Percentiles rank a stretch among this genome's conserved stretches.
These are phyloP conservation scores for Melanostigma gelatinosum DNA, from an alignment of 2,113 vertebrate species.

Conservation along the genomic window DNA sequence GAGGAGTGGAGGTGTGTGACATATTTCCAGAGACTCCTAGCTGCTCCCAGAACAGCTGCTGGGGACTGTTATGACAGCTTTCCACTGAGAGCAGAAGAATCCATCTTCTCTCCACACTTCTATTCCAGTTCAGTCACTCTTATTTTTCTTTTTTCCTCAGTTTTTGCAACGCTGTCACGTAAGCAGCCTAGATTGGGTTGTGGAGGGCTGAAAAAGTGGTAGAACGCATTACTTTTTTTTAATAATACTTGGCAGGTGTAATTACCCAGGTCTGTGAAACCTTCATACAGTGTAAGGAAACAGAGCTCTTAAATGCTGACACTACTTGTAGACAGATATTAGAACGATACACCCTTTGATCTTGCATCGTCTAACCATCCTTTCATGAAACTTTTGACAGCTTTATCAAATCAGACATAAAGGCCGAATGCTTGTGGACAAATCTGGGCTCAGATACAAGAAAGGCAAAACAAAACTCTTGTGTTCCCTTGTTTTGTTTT, in stretches of 20 bases:
- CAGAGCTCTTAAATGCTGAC: slow-evolving; percentile 33
- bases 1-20: slow-evolving; percentile 70
- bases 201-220: slow-evolving; percentile 16
- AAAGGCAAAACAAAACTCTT: slow-evolving; percentile 53
- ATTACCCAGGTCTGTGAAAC: slow-evolving; percentile 63
- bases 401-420: slow-evolving; percentile 50
- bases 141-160: slow-evolving; percentile 68
- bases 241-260: slow-evolving; percentile 57
- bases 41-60: slow-evolving; percentile 77
- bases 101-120: slow-evolving; percentile 77
- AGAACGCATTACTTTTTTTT: slow-evolving; percentile 46
- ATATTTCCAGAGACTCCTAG: slow-evolving; percentile 73
- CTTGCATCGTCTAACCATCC: slow-evolving; percentile 42
- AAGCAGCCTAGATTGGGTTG: slow-evolving; percentile 55
- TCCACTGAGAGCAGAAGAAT: slow-evolving; percentile 78
- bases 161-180: slow-evolving; percentile 70
- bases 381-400: slow-evolving; percentile 72
- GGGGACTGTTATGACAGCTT: slow-evolving; percentile 81
- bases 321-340: slow-evolving; percentile 50
- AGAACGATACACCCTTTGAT: slow-evolving; percentile 64
- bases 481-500: slow-evolving; percentile 22
- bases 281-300: slow-evolving; percentile 25
- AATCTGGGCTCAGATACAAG: slow-evolving; percentile 62
- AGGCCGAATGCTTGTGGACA: slow-evolving; percentile 55
- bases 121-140: slow-evolving; percentile 78